Evolutionary conservation across 2,888 invertebrate genomes (phyloP).

Genomic region (Dicroscelio sp.): DNA sequence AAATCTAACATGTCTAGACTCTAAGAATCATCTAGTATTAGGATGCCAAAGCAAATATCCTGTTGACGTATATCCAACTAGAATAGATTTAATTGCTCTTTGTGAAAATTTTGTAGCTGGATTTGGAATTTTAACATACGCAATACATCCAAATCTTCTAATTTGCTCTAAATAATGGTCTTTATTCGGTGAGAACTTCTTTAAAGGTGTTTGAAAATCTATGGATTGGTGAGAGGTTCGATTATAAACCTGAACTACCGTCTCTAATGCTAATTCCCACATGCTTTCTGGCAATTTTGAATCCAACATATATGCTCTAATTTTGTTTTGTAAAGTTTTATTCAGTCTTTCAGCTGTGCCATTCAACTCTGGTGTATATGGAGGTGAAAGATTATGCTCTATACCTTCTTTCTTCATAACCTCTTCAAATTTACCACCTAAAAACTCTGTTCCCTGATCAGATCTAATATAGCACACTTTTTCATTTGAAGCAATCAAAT

Average conservation of each 20-base stretch:
- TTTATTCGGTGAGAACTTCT: neutral
- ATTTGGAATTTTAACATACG: neutral
- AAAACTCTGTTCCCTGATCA: neutral
- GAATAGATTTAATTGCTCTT: neutral
- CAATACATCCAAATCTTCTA: constrained; percentile 13
- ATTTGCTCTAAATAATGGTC: neutral
- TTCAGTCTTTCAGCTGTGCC: constrained; percentile 10
- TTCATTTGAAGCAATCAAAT: neutral
- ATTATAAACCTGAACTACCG: neutral
- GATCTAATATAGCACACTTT: constrained; percentile 21
- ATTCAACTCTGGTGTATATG: constrained; percentile 29
- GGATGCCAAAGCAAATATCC: neutral
- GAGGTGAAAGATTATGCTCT: constrained; percentile 7
- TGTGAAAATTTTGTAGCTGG: neutral
- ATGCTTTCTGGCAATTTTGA: neutral
- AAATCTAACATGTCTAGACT: neutral
- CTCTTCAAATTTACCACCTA: constrained; percentile 2
- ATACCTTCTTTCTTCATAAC: constrained; percentile 15
- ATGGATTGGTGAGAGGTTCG: neutral
- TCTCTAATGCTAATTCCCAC: constrained; percentile 15
- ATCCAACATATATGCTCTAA: constrained; percentile 22
- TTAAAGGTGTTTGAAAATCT: constrained; percentile 3
- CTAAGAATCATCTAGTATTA: neutral
- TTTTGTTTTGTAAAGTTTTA: constrained; percentile 3
- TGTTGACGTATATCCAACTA: neutral